Base-by-base conservation (phyloP, 2,888 invertebrate genomes). In the Brenthis hecate region DNA sequence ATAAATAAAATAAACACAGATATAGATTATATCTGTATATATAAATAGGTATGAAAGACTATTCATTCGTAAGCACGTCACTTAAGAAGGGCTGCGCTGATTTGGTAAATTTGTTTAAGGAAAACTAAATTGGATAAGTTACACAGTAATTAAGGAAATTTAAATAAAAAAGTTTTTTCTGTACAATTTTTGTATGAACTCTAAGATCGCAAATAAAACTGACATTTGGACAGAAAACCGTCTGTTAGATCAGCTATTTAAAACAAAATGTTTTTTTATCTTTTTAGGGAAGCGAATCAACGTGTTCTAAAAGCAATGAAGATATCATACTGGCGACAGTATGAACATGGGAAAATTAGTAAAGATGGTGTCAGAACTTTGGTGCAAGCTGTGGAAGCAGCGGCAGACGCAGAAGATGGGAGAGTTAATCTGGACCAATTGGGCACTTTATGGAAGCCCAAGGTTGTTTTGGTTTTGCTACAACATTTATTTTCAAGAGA, bases 301-400 rank as follows among this genome's bases (percentile, higher is more conserved):
- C 87, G 94, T 6, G 92, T 95, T 2, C 78, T 95, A 1, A 95
- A 94, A 82, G 94, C 94, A 0, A 85, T 94, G 79, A 94, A 94
- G 83, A 94, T 95, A 75, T 94, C 94, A 0, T 94, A 94, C 75
- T 94, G 94, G 93, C 85, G 94, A 0, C 95, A 95, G 78, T 95
- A 94, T 74, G 94, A 94, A 75, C 94, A 94, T 66, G 95, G 95
- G 0, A 93, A 94, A 83, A 86, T 95, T 70, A 94, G 94, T 58
- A 93, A 94, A 68, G 93, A 94, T 5, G 94, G 94, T 0, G 93
- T 94, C 0, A 82, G 93, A 56, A 84, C 92, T 0, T 79, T 95
- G 14, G 91, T 93, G 6, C 94, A 94, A 66, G 91, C 92, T 0
- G 89, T 93, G 0, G 94, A 94, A 55, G 85, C 88, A 0, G 93